phyloP scores from a whole-genome alignment of 2,797 vertebrate genomes.

The Lindbergichthys nudifrons region DNA sequence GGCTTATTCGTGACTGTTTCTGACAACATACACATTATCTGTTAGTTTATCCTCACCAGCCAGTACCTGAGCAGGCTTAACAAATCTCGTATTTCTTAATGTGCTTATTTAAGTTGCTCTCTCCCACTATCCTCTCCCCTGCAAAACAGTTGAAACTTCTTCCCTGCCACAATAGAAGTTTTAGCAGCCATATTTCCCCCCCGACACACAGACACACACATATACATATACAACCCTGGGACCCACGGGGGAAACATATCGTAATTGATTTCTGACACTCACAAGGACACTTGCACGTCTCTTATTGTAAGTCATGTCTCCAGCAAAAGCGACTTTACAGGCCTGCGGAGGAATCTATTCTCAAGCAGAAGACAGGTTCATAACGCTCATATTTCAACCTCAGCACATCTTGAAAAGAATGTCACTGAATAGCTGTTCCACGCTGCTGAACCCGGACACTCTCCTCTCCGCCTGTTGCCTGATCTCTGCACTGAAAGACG shows the following conservation, averaged over 20 bases:
- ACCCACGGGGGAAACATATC: slow-evolving; percentile 52
- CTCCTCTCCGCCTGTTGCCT: slow-evolving; percentile 48
- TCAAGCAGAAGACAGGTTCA: slow-evolving; percentile 75
- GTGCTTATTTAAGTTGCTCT: slow-evolving; percentile 18
- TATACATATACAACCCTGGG: slow-evolving; percentile 49
- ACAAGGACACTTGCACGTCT: slow-evolving; percentile 69
- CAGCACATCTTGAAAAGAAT: slow-evolving; percentile 70
- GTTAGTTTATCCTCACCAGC: slow-evolving; percentile 37
- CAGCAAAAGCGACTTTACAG: slow-evolving; percentile 68
- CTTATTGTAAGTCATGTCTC: slow-evolving; percentile 73
- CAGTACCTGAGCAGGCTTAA: slow-evolving; percentile 23
- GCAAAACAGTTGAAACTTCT: slow-evolving; percentile 41
- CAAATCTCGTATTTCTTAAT: slow-evolving; percentile 18
- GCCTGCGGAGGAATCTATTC: slow-evolving; percentile 74
- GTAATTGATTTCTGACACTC: slow-evolving; percentile 77
- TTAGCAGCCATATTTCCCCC: slow-evolving; percentile 5
- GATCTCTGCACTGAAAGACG: slow-evolving; percentile 48
- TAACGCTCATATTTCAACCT: slow-evolving; percentile 76
- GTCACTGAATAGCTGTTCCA: slow-evolving; percentile 67
- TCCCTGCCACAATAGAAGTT: slow-evolving; percentile 37
- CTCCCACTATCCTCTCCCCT: slow-evolving; percentile 1
- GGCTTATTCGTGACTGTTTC: slow-evolving; percentile 37
- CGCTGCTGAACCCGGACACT: slow-evolving; percentile 40
- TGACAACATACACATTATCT: slow-evolving; percentile 15
- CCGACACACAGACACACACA: slow-evolving; percentile 15